These are phyloP conservation scores for Sarcophaga peregrina DNA, from an alignment of 1,140 invertebrate species.

Conservation along the genomic window DNA sequence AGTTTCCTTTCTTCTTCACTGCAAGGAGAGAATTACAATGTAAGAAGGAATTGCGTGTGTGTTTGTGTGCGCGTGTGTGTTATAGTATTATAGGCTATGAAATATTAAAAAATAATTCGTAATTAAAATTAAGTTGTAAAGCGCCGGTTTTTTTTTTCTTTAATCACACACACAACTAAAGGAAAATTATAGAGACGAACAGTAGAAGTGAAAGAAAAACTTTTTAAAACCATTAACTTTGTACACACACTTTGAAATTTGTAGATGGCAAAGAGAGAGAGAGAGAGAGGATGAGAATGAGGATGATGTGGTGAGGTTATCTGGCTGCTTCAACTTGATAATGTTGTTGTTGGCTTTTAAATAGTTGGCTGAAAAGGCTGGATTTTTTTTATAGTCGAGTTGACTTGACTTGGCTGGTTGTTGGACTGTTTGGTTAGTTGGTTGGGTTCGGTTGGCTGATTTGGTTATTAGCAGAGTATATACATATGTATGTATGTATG, in stretches of 20 bases:
- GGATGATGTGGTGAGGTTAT: not conserved
- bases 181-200: not conserved
- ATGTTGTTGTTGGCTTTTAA: too few relatives aligned
- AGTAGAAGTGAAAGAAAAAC: not conserved
- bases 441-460: not conserved
- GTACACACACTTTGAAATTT: not conserved
- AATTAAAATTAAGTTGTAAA: conserved; percentile 23
- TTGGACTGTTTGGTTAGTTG: not conserved
- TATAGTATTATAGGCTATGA: too few relatives aligned
- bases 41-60: too few relatives aligned
- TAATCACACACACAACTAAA: too few relatives aligned
- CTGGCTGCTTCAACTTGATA: not conserved
- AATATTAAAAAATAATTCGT: conserved; percentile 2
- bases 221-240: conserved; percentile 14
- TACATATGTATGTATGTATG: not conserved
- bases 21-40: too few relatives aligned
- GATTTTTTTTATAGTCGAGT: not conserved
- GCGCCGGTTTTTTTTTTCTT: too few relatives aligned
- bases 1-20: too few relatives aligned
- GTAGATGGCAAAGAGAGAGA: not conserved
- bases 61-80: too few relatives aligned
- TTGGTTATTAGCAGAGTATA: too few relatives aligned
- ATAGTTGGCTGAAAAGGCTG: not conserved
- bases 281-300: too few relatives aligned
- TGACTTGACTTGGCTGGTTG: not conserved